Evolutionary conservation across 2,113 vertebrate species (phyloP), one percentile per base, ranked within the genome.

Genomic region (Chiloscyllium plagiosum): DNA sequence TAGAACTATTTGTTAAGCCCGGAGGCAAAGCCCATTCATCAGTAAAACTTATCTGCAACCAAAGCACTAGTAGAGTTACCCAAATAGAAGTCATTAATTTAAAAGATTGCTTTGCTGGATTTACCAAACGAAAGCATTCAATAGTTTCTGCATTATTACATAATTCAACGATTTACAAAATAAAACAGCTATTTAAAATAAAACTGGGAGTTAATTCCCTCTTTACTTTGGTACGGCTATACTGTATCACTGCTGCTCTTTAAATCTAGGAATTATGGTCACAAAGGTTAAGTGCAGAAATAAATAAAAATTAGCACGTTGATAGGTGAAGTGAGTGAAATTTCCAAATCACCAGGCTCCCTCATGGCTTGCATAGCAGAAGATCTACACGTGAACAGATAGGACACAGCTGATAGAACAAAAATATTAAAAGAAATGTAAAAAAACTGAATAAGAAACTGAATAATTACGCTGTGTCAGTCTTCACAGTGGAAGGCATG

Each of bases 21-120:
- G n/a, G 50, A 29, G 50, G 86, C 50, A 94, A 42, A 19, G 61
- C n/a, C 68, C 90, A 94, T 68, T 94, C 56, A 94, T 68, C 65
- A 94, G 33, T 42, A 94, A 94, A 94, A 22, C n/a, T 69, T 70
- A 42, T 69, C 22, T 94, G 37, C 37, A 94, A 94, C 26, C 87
- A 17, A n/a, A n/a, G 29, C 24, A 26, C 1, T 1, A 33, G 52
- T 61, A 17, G 50, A 89, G 12, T 90, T 61, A 90, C 29, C 13
- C 29, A 90, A 61, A 90, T 89, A 26, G 52, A 65, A 29, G 8
- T 87, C 26, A 56, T 90, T 22, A 90, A 90, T 90, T 90, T 90
- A 90, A 90, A 89, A 15, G 29, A 17, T 42, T 42, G 42, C 42
- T 83, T 12, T 83, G 19, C 37, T 83, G 80, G 12, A 90, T 56